A percentile compares a stretch with the other conserved stretches of the same genome.
These are phyloP conservation scores for Colletes collaris DNA, from an alignment of 2,888 invertebrate genomes.

Conservation along the genomic window DNA sequence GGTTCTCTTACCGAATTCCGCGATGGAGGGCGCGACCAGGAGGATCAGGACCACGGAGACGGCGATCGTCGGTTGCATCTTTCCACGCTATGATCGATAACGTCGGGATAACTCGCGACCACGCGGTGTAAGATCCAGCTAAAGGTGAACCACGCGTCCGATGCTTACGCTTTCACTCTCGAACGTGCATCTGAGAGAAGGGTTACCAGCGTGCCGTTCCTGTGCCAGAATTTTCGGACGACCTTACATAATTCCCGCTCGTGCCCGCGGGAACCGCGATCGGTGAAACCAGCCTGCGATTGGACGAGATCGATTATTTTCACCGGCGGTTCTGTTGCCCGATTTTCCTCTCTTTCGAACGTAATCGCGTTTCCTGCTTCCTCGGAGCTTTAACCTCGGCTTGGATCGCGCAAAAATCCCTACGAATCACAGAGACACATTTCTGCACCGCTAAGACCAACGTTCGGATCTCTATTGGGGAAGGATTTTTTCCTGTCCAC, in stretches of 20 bases:
- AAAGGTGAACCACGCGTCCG: slow-evolving; percentile 41
- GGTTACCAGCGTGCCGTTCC: slow-evolving; percentile 59
- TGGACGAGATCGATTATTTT: not conserved
- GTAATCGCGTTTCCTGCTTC: not conserved
- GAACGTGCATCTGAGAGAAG: slow-evolving; percentile 76
- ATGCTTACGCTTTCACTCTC: slow-evolving; percentile 81
- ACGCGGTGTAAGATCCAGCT: slow-evolving; percentile 18
- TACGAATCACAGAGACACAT: too few species aligned
- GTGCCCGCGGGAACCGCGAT: not conserved
- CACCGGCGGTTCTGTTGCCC: not conserved
- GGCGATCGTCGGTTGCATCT: slow-evolving; percentile 22
- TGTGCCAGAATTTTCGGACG: slow-evolving; percentile 73
- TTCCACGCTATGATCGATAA: not conserved
- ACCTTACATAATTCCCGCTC: slow-evolving; percentile 69
- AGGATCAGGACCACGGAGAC: not conserved
- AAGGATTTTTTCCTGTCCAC: not conserved
- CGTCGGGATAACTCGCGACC: not conserved
- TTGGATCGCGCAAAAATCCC: not conserved
- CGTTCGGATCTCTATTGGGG: too few species aligned
- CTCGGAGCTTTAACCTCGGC: not conserved
- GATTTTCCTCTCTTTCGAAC: not conserved
- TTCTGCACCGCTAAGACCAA: too few species aligned
- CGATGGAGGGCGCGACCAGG: slow-evolving; percentile 43
- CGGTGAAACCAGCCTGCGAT: not conserved
- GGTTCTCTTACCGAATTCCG: slow-evolving; percentile 74